These are phyloP conservation scores for Galerucella calmariensis DNA, from an alignment of 2,888 invertebrate species.

Conservation along the genomic window DNA sequence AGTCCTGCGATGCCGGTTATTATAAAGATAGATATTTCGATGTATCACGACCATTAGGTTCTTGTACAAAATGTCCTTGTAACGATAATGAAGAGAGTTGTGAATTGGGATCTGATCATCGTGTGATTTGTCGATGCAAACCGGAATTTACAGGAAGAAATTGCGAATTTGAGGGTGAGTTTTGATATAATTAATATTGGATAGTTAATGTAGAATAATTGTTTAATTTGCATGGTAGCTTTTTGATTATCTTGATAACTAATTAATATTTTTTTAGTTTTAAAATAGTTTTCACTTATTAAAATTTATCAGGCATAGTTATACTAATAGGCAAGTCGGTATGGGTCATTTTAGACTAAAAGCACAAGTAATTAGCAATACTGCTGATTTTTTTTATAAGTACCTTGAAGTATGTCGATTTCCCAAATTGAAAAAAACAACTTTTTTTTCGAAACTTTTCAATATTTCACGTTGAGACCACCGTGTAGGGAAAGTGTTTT, in stretches of 20 bases:
- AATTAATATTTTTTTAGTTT: background rate
- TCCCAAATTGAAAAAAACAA: no score
- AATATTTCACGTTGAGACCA: no score
- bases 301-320: background rate
- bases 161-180: conserved; percentile 67
- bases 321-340: no score
- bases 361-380: no score
- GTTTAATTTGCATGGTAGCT: background rate
- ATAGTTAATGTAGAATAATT: no score
- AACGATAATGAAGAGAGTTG: conserved; percentile 78
- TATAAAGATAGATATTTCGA: conserved; percentile 74
- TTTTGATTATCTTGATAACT: background rate
- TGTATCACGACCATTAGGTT: conserved; percentile 66
- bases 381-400: no score
- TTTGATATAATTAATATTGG: background rate
- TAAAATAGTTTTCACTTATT: background rate
- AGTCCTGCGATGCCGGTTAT: conserved; percentile 78
- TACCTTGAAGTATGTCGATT: no score
- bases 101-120: conserved; percentile 67
- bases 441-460: no score
- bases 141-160: conserved; percentile 76
- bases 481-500: no score
- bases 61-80: conserved; percentile 82
- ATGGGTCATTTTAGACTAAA: no score
- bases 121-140: conserved; percentile 77